These are phyloP conservation scores for Cylas formicarius DNA, from an alignment of 1,140 invertebrate species.

Conservation along the genomic window DNA sequence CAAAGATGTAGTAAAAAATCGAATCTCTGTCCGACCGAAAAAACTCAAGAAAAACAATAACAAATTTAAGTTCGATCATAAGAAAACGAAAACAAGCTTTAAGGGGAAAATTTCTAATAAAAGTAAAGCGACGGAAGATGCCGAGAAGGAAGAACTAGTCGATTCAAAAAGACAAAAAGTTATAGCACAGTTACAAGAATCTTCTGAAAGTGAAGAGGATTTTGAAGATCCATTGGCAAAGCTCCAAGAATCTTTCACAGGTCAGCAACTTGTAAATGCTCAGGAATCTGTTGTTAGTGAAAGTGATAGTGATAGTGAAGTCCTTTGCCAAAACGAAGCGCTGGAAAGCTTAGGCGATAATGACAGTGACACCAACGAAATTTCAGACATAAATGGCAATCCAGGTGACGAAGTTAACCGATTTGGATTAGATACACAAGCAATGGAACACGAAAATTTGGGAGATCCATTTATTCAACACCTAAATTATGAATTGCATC, in stretches of 20 bases:
- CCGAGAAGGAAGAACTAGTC: constrained; percentile 3
- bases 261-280: constrained; percentile 22
- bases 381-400: constrained; percentile 22
- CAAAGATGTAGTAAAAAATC: constrained; percentile 25
- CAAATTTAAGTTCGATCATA: constrained; percentile 14
- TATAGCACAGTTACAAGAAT: constrained; percentile 1
- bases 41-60: constrained; percentile 13
- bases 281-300: constrained; percentile 33
- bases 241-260: constrained; percentile 50
- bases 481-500: constrained; percentile 54
- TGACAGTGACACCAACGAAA: constrained; percentile 29
- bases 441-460: constrained; percentile 35
- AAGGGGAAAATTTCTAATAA: constrained; percentile 11
- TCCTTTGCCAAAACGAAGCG: constrained; percentile 23
- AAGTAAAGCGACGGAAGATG: constrained; percentile 8
- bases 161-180: constrained; percentile 17
- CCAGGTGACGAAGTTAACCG: constrained; percentile 24
- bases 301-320: constrained; percentile 29
- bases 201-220: constrained; percentile 21
- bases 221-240: constrained; percentile 46
- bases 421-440: constrained; percentile 21
- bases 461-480: constrained; percentile 60
- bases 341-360: constrained; percentile 25
- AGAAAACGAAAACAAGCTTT: constrained; percentile 3
- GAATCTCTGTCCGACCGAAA: constrained; percentile 5